Base-by-base conservation (phyloP, 1,140 invertebrate genomes). In the Coenobita brevimanus region DNA sequence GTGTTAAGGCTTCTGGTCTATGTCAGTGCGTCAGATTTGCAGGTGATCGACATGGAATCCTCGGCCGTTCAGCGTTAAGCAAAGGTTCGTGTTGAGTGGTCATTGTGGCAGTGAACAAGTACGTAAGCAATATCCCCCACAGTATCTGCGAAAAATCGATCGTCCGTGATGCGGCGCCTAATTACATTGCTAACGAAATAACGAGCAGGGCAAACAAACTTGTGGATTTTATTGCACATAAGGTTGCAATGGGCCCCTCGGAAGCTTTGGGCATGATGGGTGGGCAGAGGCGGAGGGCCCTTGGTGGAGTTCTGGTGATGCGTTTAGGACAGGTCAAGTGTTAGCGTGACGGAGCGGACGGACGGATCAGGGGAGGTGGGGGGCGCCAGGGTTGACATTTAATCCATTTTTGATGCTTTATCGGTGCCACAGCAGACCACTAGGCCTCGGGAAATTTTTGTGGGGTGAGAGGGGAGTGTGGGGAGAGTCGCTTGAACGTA, bases 141-240 rank as follows among this genome's bases (percentile, higher is more conserved):
- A n/a, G 46, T 50, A 50, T 50, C 46, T 50, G 46, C 46, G 46
- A 78, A 85, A 76, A 85, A 85, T 75, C 71, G 73, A 84, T 78
- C 24, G 33, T 50, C 27, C 71, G 36, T 76, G 69, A 76, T 57
- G 38, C 82, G 50, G 50, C 27, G 17, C 62, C 43, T 82, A 87
- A 87, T 87, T 87, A 87, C 85, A 87, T 80, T 64, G 76, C 75
- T 87, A 87, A 87, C 85, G 85, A 87, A 87, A 80, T 87, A 71
- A 80, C 38, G 78, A 36, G 62, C 33, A n/a, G 13, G 30, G 76
- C 38, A 67, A 71, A 78, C 62, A 81, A 57, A 71, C 27, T 73
- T 13, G 24, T 17, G 62, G 13, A 50, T 87, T 81, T 80, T 71
- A 71, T 43, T 87, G 46, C 46, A 15, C 43, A 6, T 38, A 4